Conservation (phyloP, 64 coral and sea anemone species). For the Actinia equina region DNA sequence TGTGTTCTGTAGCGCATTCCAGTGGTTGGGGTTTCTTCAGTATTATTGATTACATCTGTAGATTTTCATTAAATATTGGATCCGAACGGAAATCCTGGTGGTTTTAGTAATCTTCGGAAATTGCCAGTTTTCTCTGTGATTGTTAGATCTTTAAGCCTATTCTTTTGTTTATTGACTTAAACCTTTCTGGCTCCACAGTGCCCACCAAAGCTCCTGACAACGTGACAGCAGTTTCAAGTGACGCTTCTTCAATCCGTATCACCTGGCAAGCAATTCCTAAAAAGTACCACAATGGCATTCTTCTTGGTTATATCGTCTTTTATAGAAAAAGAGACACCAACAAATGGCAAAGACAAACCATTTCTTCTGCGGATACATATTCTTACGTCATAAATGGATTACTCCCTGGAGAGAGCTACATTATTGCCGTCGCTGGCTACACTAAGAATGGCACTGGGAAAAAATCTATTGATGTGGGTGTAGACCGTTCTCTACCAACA, state of each 20-base stretch:
- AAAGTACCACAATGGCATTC: conserved; percentile 14
- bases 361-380: neutral
- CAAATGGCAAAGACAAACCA: neutral
- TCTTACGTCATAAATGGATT: conserved; percentile 3
- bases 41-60: neutral
- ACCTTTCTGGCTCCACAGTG: neutral
- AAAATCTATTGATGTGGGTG: neutral
- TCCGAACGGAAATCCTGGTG: neutral
- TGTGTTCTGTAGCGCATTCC: neutral
- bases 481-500: conserved; percentile 3
- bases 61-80: neutral
- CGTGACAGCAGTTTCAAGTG: conserved; percentile 20
- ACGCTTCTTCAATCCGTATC: conserved; percentile 12
- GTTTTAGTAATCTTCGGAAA: neutral
- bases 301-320: conserved; percentile 38
- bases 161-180: neutral
- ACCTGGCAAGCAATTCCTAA: conserved; percentile 34
- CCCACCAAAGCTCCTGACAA: conserved; percentile 33
- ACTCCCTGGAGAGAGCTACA: neutral
- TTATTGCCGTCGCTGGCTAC: conserved; percentile 37
- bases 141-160: neutral
- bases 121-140: neutral
- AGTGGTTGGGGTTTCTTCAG: neutral
- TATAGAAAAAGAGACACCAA: neutral
- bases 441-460: conserved; percentile 16